Evolutionary conservation across 2,888 invertebrate genomes (phyloP).

Genomic region (Seira musarum): DNA sequence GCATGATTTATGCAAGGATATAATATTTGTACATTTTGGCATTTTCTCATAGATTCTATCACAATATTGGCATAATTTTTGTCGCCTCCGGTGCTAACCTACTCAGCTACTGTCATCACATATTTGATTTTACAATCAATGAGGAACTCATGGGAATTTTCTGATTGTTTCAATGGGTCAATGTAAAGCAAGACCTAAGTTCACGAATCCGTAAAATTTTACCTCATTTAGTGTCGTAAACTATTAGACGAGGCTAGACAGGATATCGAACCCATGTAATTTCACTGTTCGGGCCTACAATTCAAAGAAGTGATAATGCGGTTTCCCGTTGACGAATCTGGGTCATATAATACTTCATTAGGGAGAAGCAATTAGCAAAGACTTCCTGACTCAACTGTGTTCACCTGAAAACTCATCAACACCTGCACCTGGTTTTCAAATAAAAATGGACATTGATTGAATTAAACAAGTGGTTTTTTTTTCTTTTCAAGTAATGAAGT

Average conservation of each 20-base stretch:
- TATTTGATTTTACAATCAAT: neutral
- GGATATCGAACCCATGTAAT: too few relatives aligned
- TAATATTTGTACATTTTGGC: constrained; percentile 16
- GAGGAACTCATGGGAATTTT: neutral
- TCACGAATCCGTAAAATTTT: constrained; percentile 46
- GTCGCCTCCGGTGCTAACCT: constrained; percentile 36
- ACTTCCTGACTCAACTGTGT: too few relatives aligned
- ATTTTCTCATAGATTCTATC: neutral
- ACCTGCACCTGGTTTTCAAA: too few relatives aligned
- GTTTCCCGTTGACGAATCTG: too few relatives aligned
- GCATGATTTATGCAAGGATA: constrained; percentile 12
- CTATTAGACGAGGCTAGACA: too few relatives aligned
- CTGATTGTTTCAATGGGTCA: neutral
- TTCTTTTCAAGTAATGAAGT: too few relatives aligned
- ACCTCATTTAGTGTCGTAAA: constrained; percentile 18
- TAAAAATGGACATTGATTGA: too few relatives aligned
- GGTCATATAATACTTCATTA: too few relatives aligned
- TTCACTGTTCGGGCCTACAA: neutral
- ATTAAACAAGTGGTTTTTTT: too few relatives aligned
- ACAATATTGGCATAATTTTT: constrained; percentile 14
- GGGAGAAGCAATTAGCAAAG: too few relatives aligned
- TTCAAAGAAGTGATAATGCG: too few relatives aligned
- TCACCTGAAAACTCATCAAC: too few relatives aligned
- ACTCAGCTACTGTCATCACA: constrained; percentile 36
- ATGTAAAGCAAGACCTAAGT: constrained; percentile 8